Evolutionary conservation across 2,888 invertebrate genomes (phyloP).

Genomic region (Abrostola triplasia): DNA sequence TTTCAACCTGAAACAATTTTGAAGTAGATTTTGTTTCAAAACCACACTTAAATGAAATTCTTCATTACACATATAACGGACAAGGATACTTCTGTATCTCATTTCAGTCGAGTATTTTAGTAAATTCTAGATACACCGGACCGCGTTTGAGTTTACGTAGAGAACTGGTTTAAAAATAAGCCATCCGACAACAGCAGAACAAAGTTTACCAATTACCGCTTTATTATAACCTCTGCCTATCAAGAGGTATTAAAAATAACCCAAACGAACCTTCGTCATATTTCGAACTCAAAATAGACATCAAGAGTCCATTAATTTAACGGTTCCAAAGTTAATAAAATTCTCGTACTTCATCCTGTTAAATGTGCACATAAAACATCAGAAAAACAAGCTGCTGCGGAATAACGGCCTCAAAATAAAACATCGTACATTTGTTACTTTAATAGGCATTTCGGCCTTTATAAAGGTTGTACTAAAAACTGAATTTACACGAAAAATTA

Average conservation of each 20-base stretch:
- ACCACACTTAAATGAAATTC: constrained; percentile 35
- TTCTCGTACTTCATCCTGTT: constrained; percentile 59
- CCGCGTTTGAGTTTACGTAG: not conserved
- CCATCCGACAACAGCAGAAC: constrained; percentile 5
- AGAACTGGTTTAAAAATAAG: not conserved
- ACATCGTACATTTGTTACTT: constrained; percentile 62
- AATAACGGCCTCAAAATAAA: constrained; percentile 64
- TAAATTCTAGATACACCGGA: not conserved
- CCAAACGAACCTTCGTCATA: constrained; percentile 35
- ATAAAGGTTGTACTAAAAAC: constrained; percentile 47
- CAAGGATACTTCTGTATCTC: not conserved
- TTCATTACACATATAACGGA: constrained; percentile 28
- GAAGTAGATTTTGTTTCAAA: constrained; percentile 27
- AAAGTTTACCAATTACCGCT: constrained; percentile 14
- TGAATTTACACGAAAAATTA: constrained; percentile 58
- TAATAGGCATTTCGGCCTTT: constrained; percentile 53
- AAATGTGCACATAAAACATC: constrained; percentile 62
- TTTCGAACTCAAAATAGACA: constrained; percentile 53
- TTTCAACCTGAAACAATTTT: constrained; percentile 26
- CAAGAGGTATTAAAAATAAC: constrained; percentile 25
- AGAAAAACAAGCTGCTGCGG: constrained; percentile 56
- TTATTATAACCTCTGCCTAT: constrained; percentile 11
- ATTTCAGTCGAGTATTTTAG: constrained; percentile 3
- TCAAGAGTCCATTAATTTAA: constrained; percentile 55
- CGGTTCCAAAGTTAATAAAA: constrained; percentile 52